Evolutionary conservation across 2,797 vertebrate species (phyloP), one percentile per base, ranked within the genome.

Genomic region (Merluccius polli): DNA sequence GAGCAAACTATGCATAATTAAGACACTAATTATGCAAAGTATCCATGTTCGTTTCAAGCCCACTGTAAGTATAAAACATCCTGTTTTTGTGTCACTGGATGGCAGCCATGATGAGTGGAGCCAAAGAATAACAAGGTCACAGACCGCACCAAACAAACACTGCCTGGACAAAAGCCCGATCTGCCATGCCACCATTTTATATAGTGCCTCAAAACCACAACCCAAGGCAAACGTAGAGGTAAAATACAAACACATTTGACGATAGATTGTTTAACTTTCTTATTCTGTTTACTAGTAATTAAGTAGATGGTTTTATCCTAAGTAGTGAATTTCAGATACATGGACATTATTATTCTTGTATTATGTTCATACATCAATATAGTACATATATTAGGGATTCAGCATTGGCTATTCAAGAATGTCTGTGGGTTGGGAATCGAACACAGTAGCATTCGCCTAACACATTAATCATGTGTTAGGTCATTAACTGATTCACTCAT

Each of bases 1-100:
- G 32, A 84, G 79, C 73, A 85, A 86, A 84, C 63, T 78, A 74
- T 85, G 82, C 84, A 88, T 87, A 81, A 87, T 87, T 85, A 83
- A 76, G 81, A 2, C 71, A 69, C 32, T 73, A 79, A 85, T 88
- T 89, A 87, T 88, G 83, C 80, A 84, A 75, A 84, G 70, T 75
- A 74, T 84, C 77, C 81, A 63, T 78, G 71, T 79, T 77, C 80
- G 73, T 81, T 84, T 87, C 82, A 84, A 84, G 73, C 73, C n/a
- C 67, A 30, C 36, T 80, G 73, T 73, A 75, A 80, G 68, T 65
- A 75, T 73, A 36, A 85, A 86, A 82, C 78, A 78, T 81, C 75
- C 41, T 80, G 74, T 84, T 85, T 74, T 77, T 41, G 63, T 80
- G 83, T 81, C 80, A 72, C 76, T 75, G 72, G 77, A 82, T 76